Evolutionary conservation across 2,113 vertebrate genomes (phyloP).

Genomic region (Psilopogon haemacephalus): DNA sequence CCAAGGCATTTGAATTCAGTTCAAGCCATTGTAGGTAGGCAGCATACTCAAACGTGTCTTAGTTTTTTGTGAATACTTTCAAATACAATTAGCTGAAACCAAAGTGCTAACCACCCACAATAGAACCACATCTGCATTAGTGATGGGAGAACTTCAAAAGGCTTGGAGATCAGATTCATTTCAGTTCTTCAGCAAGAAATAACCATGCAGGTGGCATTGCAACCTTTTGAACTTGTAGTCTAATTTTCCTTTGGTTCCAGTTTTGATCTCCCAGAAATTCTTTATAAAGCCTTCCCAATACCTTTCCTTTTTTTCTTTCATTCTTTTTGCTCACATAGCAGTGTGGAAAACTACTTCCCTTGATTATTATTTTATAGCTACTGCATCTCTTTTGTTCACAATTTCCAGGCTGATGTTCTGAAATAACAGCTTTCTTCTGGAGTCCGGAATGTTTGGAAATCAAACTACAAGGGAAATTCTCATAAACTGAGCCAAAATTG

Average conservation of each 20-base stretch:
- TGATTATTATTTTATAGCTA: neutral
- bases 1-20: constrained; percentile 24
- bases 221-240: constrained; percentile 10
- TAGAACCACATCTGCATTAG: neutral
- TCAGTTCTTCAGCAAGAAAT: neutral
- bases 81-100: constrained; percentile 21
- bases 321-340: neutral
- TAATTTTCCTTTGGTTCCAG: neutral
- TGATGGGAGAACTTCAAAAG: neutral
- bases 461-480: neutral
- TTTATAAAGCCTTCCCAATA: neutral
- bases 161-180: constrained; percentile 42
- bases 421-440: neutral
- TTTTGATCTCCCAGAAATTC: neutral
- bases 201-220: neutral
- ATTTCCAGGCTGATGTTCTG: neutral
- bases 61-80: neutral
- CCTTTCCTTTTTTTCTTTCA: accelerated
- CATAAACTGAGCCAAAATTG: neutral
- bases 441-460: neutral
- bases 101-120: neutral
- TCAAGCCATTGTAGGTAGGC: neutral
- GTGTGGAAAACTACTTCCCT: neutral
- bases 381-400: neutral
- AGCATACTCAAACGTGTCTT: neutral